A percentile compares a stretch with the other conserved stretches of the same genome.
These are phyloP conservation scores for Astyanax mexicanus DNA, from an alignment of 2,797 vertebrate genomes.

Conservation along the genomic window DNA sequence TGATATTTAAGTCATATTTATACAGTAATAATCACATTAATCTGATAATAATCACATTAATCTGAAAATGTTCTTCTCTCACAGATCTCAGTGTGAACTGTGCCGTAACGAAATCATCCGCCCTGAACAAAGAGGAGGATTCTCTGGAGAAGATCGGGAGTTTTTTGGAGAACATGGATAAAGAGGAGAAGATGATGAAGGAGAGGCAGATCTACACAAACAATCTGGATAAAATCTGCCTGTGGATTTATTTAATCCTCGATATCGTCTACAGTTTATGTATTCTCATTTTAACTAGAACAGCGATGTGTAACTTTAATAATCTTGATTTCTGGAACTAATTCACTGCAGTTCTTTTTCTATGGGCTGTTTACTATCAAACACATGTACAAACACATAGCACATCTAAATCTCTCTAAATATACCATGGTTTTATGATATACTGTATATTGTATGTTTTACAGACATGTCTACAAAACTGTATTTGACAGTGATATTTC, in stretches of 20 bases:
- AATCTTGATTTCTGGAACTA: constrained; percentile 69
- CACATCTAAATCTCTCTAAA: neutral
- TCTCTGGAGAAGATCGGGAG: constrained; percentile 57
- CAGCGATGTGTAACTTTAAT: constrained; percentile 50
- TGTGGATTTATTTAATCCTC: constrained; percentile 64
- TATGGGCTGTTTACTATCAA: neutral
- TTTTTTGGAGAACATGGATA: constrained; percentile 62
- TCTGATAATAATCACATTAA: neutral
- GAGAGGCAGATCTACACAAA: constrained; percentile 49
- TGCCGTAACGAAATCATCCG: neutral
- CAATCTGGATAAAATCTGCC: constrained; percentile 67
- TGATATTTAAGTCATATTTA: no score
- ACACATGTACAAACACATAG: no score
- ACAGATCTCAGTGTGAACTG: constrained; percentile 3
- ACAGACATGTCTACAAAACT: no score
- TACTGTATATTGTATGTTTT: no score
- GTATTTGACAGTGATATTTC: no score
- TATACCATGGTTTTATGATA: no score
- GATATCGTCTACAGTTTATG: constrained; percentile 53
- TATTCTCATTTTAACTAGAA: constrained; percentile 51
- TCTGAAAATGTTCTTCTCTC: neutral
- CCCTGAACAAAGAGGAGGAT: neutral
- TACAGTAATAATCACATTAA: no score
- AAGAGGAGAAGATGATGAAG: constrained; percentile 27
- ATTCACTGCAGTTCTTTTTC: neutral